Percentiles rank a stretch among this genome's conserved stretches.
These are phyloP conservation scores for Harpalus rufipes DNA, from an alignment of 2,888 invertebrate species.

Conservation along the genomic window DNA sequence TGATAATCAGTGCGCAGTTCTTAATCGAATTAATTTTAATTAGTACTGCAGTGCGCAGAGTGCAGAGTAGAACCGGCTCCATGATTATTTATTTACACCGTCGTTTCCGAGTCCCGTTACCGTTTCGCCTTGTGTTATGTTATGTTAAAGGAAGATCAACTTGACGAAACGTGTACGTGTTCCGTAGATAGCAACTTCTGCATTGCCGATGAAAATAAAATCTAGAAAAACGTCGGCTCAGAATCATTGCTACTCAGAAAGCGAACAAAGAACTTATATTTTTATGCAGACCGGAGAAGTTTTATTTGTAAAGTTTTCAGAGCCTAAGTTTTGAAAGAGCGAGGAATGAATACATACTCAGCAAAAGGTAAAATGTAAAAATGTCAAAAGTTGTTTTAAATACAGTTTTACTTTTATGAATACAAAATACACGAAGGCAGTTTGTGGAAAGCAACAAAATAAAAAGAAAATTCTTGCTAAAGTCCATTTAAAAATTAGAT, in stretches of 20 bases:
- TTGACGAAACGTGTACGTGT: constrained; percentile 25
- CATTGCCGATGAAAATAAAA: constrained; percentile 39
- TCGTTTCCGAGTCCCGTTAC: constrained; percentile 52
- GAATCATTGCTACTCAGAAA: constrained; percentile 36
- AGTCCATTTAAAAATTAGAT: too few relatives aligned
- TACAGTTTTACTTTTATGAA: too few relatives aligned
- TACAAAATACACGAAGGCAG: too few relatives aligned
- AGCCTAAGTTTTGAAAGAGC: background rate
- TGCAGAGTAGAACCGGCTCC: constrained; percentile 14
- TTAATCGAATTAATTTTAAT: constrained; percentile 63
- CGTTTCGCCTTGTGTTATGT: constrained; percentile 19
- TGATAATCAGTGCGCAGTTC: constrained; percentile 47
- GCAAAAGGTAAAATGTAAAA: constrained; percentile 9
- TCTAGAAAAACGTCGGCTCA: constrained; percentile 21
- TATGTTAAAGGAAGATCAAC: constrained; percentile 13
- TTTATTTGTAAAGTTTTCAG: constrained; percentile 24
- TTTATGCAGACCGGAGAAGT: constrained; percentile 18
- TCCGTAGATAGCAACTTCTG: constrained; percentile 20
- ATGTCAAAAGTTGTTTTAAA: background rate
- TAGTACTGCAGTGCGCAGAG: constrained; percentile 39
- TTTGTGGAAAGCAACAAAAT: too few relatives aligned
- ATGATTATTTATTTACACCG: constrained; percentile 47
- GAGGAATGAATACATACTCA: background rate
- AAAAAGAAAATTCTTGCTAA: too few relatives aligned
- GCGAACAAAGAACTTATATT: constrained; percentile 20